These are phyloP conservation scores for Calliphora vicina DNA, from an alignment of 1,140 invertebrate genomes.

Conservation along the genomic window DNA sequence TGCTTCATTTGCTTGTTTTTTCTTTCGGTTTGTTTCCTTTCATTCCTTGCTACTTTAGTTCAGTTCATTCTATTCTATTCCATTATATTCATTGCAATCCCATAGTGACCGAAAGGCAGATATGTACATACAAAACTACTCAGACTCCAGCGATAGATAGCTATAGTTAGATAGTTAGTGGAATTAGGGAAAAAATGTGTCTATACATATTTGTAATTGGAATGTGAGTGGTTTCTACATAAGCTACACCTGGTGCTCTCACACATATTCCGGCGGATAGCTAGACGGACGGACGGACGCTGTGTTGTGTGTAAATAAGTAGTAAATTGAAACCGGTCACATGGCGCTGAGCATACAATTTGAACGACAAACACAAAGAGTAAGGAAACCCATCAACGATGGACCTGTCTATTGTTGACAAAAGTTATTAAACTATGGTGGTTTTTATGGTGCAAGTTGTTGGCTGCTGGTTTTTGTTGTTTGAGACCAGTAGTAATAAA, in stretches of 20 bases:
- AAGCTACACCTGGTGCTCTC: constrained; percentile 5
- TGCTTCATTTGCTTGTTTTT: constrained; percentile 17
- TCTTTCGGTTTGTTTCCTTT: not conserved
- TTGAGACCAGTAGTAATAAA: not conserved
- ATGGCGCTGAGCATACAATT: not conserved
- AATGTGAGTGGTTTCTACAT: constrained; percentile 20
- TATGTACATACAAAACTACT: not conserved
- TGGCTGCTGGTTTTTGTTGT: not conserved
- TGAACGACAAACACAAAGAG: not conserved
- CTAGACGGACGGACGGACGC: too few species aligned
- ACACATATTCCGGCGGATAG: not conserved
- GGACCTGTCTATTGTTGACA: constrained; percentile 8
- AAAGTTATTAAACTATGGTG: constrained; percentile 6
- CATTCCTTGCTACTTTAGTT: too few species aligned
- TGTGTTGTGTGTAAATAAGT: not conserved
- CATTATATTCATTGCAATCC: not conserved
- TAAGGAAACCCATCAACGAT: not conserved
- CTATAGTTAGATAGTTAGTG: not conserved
- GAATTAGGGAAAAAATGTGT: not conserved
- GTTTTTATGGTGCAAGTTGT: not conserved
- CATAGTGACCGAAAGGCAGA: not conserved
- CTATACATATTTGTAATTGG: constrained; percentile 17
- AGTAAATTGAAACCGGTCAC: not conserved
- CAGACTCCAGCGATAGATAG: not conserved
- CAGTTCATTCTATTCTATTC: not conserved